These are phyloP conservation scores for Amphipyra tragopoginis DNA, from an alignment of 2,888 invertebrate genomes.

Conservation along the genomic window DNA sequence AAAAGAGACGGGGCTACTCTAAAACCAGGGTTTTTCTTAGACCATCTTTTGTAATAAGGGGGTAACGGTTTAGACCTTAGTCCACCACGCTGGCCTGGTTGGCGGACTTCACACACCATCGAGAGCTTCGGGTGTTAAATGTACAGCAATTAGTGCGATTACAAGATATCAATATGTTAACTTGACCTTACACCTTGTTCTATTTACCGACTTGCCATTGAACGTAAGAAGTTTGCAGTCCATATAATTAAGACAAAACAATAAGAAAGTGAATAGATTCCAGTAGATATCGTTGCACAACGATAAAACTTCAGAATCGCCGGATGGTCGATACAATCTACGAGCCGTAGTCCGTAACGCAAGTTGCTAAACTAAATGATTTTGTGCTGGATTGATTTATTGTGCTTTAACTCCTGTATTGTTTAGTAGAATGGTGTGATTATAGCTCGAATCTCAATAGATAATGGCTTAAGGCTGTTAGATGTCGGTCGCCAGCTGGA, in stretches of 20 bases:
- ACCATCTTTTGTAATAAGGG: too few species aligned
- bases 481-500: neutral
- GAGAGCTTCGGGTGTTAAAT: too few species aligned
- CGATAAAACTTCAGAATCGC: constrained; percentile 79
- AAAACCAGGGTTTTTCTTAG: too few species aligned
- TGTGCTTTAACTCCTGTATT: constrained; percentile 63
- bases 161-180: constrained; percentile 1
- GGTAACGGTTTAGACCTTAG: too few species aligned
- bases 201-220: constrained; percentile 71
- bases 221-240: constrained; percentile 67
- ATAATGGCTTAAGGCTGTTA: constrained; percentile 9
- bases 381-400: constrained; percentile 77
- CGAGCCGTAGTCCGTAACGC: constrained; percentile 67
- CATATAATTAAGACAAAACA: constrained; percentile 85
- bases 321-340: constrained; percentile 84
- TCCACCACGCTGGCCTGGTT: too few species aligned
- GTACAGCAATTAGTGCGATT: too few species aligned
- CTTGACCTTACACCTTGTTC: constrained; percentile 60
- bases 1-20: too few species aligned
- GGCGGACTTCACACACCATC: too few species aligned
- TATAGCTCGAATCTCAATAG: constrained; percentile 43
- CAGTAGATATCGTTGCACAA: constrained; percentile 77
- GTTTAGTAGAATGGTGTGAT: constrained; percentile 51
- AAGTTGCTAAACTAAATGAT: constrained; percentile 78
- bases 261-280: constrained; percentile 82